Conservation (phyloP, 2,888 invertebrate species). For the Agrochola lychnidis region DNA sequence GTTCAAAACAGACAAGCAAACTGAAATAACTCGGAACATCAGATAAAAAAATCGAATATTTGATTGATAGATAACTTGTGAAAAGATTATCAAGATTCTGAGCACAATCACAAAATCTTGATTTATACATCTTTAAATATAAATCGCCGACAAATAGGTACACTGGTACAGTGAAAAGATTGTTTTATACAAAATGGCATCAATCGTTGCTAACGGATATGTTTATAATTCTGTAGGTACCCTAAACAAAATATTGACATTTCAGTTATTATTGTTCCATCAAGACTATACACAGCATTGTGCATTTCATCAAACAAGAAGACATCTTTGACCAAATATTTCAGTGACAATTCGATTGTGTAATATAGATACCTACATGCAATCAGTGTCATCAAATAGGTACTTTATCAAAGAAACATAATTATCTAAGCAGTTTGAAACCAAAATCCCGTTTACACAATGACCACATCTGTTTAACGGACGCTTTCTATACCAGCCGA, state of each 20-base stretch:
- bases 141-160: not conserved
- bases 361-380: not conserved
- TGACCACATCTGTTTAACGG: too few species aligned
- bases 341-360: not conserved
- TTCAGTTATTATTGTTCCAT: constrained; percentile 8
- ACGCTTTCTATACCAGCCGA: too few species aligned
- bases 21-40: not conserved
- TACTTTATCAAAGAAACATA: too few species aligned
- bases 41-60: not conserved
- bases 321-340: constrained; percentile 9
- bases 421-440: too few species aligned
- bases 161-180: not conserved
- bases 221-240: not conserved
- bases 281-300: not conserved
- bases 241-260: not conserved
- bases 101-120: not conserved
- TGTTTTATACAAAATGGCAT: not conserved
- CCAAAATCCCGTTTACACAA: too few species aligned
- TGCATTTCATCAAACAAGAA: not conserved
- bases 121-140: not conserved
- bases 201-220: not conserved
- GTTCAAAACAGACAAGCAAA: not conserved
- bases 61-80: constrained; percentile 8
- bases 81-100: not conserved
- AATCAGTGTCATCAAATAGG: not conserved